Percentiles rank a stretch among this genome's conserved stretches.
These are phyloP conservation scores for Lepidocyrtoides sp. DNA, from an alignment of 2,888 invertebrate genomes.

Conservation along the genomic window DNA sequence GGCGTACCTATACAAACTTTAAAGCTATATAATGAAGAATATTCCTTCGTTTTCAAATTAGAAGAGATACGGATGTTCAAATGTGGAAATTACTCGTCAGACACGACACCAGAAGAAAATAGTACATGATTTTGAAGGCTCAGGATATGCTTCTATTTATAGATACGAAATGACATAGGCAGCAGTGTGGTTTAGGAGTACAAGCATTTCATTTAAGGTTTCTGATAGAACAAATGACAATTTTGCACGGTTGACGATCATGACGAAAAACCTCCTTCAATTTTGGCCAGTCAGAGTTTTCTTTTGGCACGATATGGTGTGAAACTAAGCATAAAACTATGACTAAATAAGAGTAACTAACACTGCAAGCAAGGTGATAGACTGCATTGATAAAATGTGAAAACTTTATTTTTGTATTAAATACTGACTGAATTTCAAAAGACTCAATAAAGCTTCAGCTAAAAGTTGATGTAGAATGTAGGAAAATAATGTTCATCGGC, in stretches of 20 bases:
- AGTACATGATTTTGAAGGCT: neutral
- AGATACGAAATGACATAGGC: too few relatives aligned
- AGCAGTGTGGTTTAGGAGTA: too few relatives aligned
- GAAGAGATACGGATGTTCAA: neutral
- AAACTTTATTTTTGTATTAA: neutral
- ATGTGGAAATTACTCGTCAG: neutral
- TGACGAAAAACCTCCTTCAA: neutral
- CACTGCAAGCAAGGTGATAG: neutral
- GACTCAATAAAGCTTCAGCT: too few relatives aligned
- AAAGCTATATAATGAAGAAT: too few relatives aligned
- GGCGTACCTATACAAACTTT: neutral
- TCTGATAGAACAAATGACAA: neutral
- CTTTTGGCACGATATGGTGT: constrained; percentile 51
- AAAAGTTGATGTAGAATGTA: too few relatives aligned
- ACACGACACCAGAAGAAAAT: constrained; percentile 23
- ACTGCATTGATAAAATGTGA: neutral
- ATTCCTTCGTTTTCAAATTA: neutral
- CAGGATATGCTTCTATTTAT: constrained; percentile 10
- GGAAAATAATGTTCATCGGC: too few relatives aligned
- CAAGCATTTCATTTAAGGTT: too few relatives aligned
- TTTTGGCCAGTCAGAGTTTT: neutral
- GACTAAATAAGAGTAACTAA: constrained; percentile 18
- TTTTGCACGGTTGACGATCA: constrained; percentile 18
- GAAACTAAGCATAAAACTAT: constrained; percentile 56
- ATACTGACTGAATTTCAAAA: too few relatives aligned